Conservation (phyloP, 2,113 vertebrate species). For the Mus spicilegus region DNA sequence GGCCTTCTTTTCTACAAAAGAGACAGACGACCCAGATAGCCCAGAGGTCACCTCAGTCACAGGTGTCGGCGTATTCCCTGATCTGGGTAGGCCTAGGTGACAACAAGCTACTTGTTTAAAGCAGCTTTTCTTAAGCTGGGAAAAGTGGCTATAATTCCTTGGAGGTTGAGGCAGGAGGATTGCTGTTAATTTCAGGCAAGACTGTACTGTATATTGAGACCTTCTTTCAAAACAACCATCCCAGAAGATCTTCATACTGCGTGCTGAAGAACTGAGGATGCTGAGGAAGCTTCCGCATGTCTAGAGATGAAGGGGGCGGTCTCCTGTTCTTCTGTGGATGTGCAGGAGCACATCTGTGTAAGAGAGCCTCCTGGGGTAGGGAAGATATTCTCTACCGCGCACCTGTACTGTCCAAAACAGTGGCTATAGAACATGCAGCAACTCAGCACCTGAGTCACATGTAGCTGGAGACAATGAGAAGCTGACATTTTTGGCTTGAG, state of each 20-base stretch:
- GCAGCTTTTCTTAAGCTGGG: neutral
- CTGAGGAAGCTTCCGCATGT: neutral
- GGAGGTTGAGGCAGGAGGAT: neutral
- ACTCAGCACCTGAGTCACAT: neutral
- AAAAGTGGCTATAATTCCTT: neutral
- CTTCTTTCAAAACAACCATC: neutral
- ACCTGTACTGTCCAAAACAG: neutral
- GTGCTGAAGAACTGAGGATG: neutral
- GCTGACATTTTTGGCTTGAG: neutral
- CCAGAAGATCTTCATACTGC: neutral
- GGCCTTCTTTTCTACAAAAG: neutral
- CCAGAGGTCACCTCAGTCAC: neutral
- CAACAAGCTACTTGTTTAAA: neutral
- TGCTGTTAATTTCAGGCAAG: neutral
- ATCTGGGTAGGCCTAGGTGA: neutral
- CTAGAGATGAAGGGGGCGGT: neutral
- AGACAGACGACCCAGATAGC: fast-evolving
- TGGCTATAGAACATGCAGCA: neutral
- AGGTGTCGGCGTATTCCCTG: neutral
- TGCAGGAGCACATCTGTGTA: neutral
- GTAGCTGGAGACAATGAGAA: neutral
- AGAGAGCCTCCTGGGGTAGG: neutral
- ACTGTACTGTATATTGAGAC: neutral
- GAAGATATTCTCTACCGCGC: neutral
- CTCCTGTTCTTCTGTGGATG: neutral